A percentile compares a stretch with the other conserved stretches of the same genome.
These are phyloP conservation scores for Heliconius eleuchia DNA, from an alignment of 1,140 invertebrate genomes.

Conservation along the genomic window DNA sequence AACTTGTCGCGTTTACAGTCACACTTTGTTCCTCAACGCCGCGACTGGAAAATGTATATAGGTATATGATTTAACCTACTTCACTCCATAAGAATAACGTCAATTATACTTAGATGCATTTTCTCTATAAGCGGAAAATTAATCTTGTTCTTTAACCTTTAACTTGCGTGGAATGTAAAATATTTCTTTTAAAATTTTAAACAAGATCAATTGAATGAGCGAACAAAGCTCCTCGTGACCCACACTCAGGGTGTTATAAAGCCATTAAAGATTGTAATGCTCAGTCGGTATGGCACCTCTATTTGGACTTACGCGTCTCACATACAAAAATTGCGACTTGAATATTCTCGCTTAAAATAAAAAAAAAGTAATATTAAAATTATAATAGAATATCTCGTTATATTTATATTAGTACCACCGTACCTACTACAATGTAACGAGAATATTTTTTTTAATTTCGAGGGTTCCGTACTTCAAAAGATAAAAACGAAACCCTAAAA, in stretches of 20 bases:
- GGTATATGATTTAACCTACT: too few species aligned
- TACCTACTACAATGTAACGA: too few species aligned
- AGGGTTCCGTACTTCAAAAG: too few species aligned
- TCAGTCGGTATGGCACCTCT: slow-evolving; percentile 8
- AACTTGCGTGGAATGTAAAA: neutral
- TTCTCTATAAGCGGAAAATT: neutral
- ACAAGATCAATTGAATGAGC: slow-evolving; percentile 1
- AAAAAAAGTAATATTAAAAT: too few species aligned
- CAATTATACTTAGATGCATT: too few species aligned
- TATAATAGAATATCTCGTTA: too few species aligned
- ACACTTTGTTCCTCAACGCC: too few species aligned
- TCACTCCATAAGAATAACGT: neutral
- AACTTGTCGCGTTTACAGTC: too few species aligned
- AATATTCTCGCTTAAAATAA: neutral
- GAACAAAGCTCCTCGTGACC: neutral
- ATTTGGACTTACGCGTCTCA: slow-evolving; percentile 1
- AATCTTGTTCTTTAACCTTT: neutral
- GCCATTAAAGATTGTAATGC: slow-evolving; percentile 15
- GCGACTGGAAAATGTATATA: too few species aligned
- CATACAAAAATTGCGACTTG: neutral
- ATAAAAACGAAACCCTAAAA: too few species aligned
- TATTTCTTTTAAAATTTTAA: slow-evolving; percentile 6
- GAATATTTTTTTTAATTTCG: too few species aligned
- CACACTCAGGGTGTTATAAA: slow-evolving; percentile 9
- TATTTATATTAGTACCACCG: too few species aligned